Conservation (phyloP, 2,888 invertebrate genomes). For the Euplagia quadripunctaria region DNA sequence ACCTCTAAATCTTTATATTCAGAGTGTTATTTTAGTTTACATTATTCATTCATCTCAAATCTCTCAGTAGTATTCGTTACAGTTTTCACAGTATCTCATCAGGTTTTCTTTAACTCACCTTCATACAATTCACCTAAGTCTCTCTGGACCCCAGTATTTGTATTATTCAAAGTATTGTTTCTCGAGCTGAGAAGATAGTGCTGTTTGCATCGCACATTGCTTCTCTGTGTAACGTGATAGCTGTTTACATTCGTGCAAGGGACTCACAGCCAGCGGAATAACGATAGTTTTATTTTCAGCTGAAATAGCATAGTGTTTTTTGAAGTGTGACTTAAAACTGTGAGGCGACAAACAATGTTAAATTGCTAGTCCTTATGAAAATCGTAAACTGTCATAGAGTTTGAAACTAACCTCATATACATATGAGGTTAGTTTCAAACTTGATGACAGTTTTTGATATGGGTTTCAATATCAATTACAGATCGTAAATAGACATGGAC, state of each 20-base stretch:
- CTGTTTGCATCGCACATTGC: slow-evolving; percentile 19
- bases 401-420: no score
- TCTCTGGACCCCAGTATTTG: slow-evolving; percentile 5
- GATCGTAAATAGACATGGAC: neutral
- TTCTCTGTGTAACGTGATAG: slow-evolving; percentile 20
- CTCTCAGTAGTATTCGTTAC: neutral
- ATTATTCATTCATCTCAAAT: neutral
- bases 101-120: neutral
- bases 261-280: slow-evolving; percentile 5
- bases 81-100: neutral
- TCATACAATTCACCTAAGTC: slow-evolving; percentile 2
- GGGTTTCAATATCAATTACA: neutral
- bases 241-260: slow-evolving; percentile 14
- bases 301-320: neutral
- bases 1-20: neutral
- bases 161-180: slow-evolving; percentile 21
- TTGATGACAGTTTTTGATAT: neutral
- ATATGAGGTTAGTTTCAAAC: neutral
- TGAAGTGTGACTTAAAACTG: neutral
- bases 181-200: slow-evolving; percentile 8
- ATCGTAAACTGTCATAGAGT: neutral
- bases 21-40: neutral
- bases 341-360: neutral
- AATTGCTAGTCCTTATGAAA: neutral
- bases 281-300: neutral